phyloP scores from a whole-genome alignment of 2,888 invertebrate species.

The Clusia tigrina region DNA sequence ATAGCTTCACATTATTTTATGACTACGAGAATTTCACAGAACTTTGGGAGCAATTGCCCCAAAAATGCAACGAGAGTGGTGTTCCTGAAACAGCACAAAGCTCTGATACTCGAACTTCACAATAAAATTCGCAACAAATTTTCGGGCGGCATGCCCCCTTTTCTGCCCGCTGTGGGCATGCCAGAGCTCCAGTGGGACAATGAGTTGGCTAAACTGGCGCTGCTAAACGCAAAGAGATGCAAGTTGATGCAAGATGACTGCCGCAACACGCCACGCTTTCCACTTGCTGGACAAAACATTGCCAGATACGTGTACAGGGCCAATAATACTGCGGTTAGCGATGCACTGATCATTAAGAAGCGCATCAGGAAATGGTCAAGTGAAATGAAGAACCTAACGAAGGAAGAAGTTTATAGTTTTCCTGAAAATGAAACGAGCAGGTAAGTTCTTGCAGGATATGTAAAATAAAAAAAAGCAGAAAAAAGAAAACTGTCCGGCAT shows the following conservation, averaged over 20 bases:
- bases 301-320: constrained; percentile 14
- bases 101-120: constrained; percentile 22
- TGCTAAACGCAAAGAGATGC: constrained; percentile 36
- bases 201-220: constrained; percentile 38
- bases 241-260: constrained; percentile 36
- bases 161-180: too few species aligned
- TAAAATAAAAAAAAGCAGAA: too few species aligned
- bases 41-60: too few species aligned
- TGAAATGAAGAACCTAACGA: constrained; percentile 33
- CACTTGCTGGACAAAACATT: constrained; percentile 37
- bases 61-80: constrained; percentile 28
- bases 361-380: constrained; percentile 39
- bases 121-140: constrained; percentile 32
- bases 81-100: constrained; percentile 2
- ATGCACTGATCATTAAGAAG: constrained; percentile 9
- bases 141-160: constrained; percentile 29
- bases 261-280: constrained; percentile 36
- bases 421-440: too few species aligned
- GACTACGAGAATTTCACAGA: too few species aligned
- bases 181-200: constrained; percentile 37
- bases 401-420: constrained; percentile 31
- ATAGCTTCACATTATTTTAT: too few species aligned
- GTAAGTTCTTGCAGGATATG: too few species aligned
- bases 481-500: too few species aligned
- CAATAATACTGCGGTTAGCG: background rate